Base-by-base conservation (phyloP, 2,797 vertebrate species). In the Xiphorhynchus erythropygius region DNA sequence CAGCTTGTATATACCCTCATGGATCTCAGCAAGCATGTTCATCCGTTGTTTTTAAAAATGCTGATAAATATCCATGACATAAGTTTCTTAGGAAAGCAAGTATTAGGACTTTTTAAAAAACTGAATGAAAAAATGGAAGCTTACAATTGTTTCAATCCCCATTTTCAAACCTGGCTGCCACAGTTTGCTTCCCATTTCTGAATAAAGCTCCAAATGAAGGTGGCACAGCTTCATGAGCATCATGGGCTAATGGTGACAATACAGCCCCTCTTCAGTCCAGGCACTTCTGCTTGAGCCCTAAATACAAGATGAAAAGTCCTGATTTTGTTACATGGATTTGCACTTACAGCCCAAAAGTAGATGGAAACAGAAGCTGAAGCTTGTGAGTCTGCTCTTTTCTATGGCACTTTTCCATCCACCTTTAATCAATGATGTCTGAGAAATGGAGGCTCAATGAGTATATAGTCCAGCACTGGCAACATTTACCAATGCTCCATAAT, bases 401-500 rank as follows among this genome's bases (percentile, higher is more conserved):
- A 56, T 93, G 90, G 90, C 93, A 57, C 21, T 77, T 81, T 94
- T 92, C 88, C 93, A 95, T 53, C 64, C 53, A 83, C 73, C 87
- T 93, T 90, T 90, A 96, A 93, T 91, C 94, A 68, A 84, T 76
- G 80, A 56, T 39, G 56, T 82, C 84, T 92, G 84, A 85, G 44
- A 49, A 89, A 49, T 53, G 68, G 89, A 39, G 49, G 44, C 30
- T 96, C 65, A 52, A 32, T 2, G 39, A 76, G 35, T 19, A 82
- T 13, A 41, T 73, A 56, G 79, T 62, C 92, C 89, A 92, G 87
- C 56, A 59, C 49, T 91, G 92, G 82, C 86, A 92, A 32, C 81
- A 82, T 92, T 94, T 91, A 67, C 90, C 53, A 68, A 30, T 62
- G 89, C 70, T 96, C 95, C 94, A 88, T 84, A 86, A 83, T 93